Percentiles rank a stretch among this genome's conserved stretches.
phyloP scores from a whole-genome alignment of 2,888 invertebrate genomes.

The Andricus quercusramuli region DNA sequence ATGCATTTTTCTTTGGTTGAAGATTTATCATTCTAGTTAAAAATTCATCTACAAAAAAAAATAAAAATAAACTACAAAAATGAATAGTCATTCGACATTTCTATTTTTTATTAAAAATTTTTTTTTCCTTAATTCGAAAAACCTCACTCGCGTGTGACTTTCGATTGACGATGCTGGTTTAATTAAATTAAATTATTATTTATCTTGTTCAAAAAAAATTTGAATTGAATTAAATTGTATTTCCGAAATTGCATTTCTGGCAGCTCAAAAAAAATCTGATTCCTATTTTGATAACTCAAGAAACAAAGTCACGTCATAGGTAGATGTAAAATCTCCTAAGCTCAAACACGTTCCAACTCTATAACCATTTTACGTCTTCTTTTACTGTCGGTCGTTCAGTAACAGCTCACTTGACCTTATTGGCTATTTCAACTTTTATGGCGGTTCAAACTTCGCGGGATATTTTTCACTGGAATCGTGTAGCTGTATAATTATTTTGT shows the following conservation, averaged over 20 bases:
- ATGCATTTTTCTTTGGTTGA: too few relatives aligned
- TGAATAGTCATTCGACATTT: too few relatives aligned
- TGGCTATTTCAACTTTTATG: slow-evolving; percentile 30
- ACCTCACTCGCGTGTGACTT: too few relatives aligned
- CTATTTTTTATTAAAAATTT: too few relatives aligned
- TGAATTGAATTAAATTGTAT: too few relatives aligned
- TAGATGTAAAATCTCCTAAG: slow-evolving; percentile 31
- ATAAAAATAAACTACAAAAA: too few relatives aligned
- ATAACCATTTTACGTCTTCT: slow-evolving; percentile 19
- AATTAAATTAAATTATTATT: too few relatives aligned
- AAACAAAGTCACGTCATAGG: slow-evolving; percentile 21
- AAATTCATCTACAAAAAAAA: too few relatives aligned
- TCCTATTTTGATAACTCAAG: background rate
- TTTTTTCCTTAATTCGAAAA: too few relatives aligned
- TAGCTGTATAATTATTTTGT: background rate
- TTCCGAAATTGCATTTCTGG: background rate
- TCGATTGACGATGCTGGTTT: too few relatives aligned
- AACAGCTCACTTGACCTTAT: slow-evolving; percentile 31
- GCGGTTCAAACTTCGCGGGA: slow-evolving; percentile 2
- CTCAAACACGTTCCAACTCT: slow-evolving; percentile 18
- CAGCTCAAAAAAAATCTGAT: background rate
- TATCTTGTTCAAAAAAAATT: too few relatives aligned
- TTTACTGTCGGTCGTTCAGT: slow-evolving; percentile 16
- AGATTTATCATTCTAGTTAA: too few relatives aligned
- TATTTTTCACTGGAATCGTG: background rate